Conservation (phyloP, 1,140 invertebrate genomes). For the Akabosia matsudoensis region DNA sequence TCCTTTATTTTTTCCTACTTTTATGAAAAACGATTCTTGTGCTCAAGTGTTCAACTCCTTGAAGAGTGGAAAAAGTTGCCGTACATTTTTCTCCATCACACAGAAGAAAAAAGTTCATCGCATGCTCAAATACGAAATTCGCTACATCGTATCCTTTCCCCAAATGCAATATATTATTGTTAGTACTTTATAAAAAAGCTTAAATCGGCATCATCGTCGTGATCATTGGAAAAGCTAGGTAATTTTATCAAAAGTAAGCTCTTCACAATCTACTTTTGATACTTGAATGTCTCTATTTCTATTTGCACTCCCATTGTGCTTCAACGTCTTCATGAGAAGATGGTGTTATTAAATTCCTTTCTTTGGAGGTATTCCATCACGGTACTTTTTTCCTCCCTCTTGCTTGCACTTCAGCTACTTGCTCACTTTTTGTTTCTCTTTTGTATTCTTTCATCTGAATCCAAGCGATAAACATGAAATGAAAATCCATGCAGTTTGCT, state of each 20-base stretch:
- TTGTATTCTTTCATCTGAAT: too few species aligned
- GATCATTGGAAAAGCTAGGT: background rate
- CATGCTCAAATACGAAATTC: too few species aligned
- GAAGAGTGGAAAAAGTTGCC: too few species aligned
- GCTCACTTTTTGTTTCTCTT: conserved; percentile 7
- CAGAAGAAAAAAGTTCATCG: too few species aligned
- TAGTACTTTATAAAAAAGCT: background rate
- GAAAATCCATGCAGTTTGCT: too few species aligned
- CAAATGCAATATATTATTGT: background rate
- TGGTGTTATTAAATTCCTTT: conserved; percentile 16
- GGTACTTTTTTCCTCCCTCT: background rate
- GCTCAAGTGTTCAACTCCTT: too few species aligned
- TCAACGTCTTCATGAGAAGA: background rate
- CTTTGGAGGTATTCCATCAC: background rate
- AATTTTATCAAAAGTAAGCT: conserved; percentile 23
- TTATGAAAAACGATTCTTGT: too few species aligned
- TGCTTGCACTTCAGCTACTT: background rate
- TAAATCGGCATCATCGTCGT: background rate
- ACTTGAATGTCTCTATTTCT: background rate
- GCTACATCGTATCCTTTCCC: background rate
- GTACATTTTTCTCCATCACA: too few species aligned
- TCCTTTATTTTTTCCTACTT: too few species aligned
- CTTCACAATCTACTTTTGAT: conserved; percentile 14
- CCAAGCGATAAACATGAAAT: too few species aligned
- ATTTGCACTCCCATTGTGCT: conserved; percentile 11